phyloP scores from a whole-genome alignment of 2,113 vertebrate species.

The Paralichthys olivaceus region DNA sequence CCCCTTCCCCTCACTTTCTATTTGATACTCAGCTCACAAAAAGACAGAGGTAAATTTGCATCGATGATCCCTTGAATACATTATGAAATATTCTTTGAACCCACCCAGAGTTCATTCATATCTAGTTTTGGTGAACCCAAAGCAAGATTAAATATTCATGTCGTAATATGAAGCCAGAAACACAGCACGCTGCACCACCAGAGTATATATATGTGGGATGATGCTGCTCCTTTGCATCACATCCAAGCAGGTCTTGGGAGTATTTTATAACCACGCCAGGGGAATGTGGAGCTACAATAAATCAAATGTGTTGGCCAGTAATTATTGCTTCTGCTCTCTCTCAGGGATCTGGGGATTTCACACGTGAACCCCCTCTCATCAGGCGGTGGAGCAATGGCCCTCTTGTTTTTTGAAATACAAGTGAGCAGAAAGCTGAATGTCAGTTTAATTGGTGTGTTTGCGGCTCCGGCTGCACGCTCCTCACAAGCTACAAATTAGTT shows the following conservation, averaged over 20 bases:
- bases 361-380: constrained; percentile 54
- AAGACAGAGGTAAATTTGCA: constrained; percentile 5
- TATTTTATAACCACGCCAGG: constrained; percentile 56
- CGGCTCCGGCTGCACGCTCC: constrained; percentile 37
- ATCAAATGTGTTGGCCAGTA: constrained; percentile 66
- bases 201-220: constrained; percentile 11
- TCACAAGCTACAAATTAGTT: constrained; percentile 72
- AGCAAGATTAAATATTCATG: constrained; percentile 32
- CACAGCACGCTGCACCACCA: background rate
- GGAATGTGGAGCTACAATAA: constrained; percentile 49
- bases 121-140: constrained; percentile 12
- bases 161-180: constrained; percentile 21
- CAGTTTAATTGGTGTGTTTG: constrained; percentile 76
- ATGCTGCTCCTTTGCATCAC: constrained; percentile 47
- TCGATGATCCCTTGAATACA: background rate
- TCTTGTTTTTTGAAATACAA: constrained; percentile 66
- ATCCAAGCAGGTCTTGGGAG: constrained; percentile 32
- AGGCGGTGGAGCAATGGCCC: constrained; percentile 33
- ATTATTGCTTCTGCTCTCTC: constrained; percentile 69
- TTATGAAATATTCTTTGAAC: constrained; percentile 11
- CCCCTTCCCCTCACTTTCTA: background rate
- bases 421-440: constrained; percentile 66
- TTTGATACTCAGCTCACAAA: constrained; percentile 12
- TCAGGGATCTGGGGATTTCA: constrained; percentile 64
- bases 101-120: background rate